A percentile compares a stretch with the other conserved stretches of the same genome.
phyloP scores from a whole-genome alignment of 2,113 vertebrate genomes.

The Anarhynchus alexandrinus region DNA sequence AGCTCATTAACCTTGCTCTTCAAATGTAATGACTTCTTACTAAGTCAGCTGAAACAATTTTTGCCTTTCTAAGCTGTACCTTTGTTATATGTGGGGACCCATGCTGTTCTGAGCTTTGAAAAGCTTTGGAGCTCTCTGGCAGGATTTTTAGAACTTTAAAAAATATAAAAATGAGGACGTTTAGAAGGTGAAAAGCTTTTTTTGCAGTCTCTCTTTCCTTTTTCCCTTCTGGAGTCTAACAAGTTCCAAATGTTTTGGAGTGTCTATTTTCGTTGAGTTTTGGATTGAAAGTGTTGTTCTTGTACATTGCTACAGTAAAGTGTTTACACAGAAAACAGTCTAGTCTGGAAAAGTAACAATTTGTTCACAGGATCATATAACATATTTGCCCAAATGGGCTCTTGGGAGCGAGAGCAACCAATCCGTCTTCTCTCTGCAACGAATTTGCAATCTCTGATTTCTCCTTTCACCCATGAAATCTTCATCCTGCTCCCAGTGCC shows the following conservation, averaged over 20 bases:
- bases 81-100: neutral
- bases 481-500: slow-evolving; percentile 1
- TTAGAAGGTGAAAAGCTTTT: neutral
- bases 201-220: neutral
- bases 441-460: slow-evolving; percentile 13
- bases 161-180: neutral
- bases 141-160: neutral
- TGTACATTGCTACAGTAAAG: slow-evolving; percentile 34
- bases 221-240: slow-evolving; percentile 14
- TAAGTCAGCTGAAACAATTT: neutral
- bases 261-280: slow-evolving; percentile 37
- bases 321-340: slow-evolving; percentile 61
- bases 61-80: neutral
- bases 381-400: slow-evolving; percentile 21
- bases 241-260: slow-evolving; percentile 55
- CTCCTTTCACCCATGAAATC: slow-evolving; percentile 18
- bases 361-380: slow-evolving; percentile 47
- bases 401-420: slow-evolving; percentile 7
- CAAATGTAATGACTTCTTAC: slow-evolving; percentile 12
- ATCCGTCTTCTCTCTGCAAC: neutral
- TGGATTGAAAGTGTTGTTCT: slow-evolving; percentile 50
- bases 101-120: neutral
- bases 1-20: slow-evolving; percentile 31
- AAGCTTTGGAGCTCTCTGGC: neutral
- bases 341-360: slow-evolving; percentile 59